phyloP scores from a whole-genome alignment of 2,113 vertebrate genomes.

The Rhinichthys klamathensis region DNA sequence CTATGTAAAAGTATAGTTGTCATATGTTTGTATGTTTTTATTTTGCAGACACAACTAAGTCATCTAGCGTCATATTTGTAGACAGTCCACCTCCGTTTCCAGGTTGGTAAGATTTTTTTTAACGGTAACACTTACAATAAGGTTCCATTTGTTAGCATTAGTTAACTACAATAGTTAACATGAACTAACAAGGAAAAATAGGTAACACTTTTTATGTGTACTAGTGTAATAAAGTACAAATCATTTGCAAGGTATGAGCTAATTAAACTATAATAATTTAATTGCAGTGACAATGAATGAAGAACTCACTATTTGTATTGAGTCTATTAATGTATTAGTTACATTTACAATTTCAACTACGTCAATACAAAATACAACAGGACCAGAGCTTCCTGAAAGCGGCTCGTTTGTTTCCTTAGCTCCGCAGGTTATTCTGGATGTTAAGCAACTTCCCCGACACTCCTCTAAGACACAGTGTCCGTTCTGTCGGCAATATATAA shows the following conservation, averaged over 20 bases:
- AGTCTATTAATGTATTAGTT: no score
- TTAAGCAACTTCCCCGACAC: slow-evolving; percentile 53
- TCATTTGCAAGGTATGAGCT: no score
- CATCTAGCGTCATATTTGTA: not conserved
- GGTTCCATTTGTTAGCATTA: no score
- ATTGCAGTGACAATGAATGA: no score
- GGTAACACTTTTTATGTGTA: no score
- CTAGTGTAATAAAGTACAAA: no score
- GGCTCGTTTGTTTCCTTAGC: slow-evolving; percentile 60
- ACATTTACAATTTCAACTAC: no score
- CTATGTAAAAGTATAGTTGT: not conserved
- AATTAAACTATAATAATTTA: no score
- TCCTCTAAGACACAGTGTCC: slow-evolving; percentile 70
- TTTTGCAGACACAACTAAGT: not conserved
- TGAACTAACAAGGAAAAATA: no score
- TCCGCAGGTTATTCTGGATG: slow-evolving; percentile 66
- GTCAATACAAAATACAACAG: not conserved
- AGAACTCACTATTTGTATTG: no score
- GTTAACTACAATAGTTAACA: no score
- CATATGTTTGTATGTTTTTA: not conserved
- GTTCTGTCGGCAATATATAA: slow-evolving; percentile 66
- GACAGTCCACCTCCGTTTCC: slow-evolving; percentile 12
- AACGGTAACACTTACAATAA: no score
- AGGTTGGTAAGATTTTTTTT: slow-evolving; percentile 29
- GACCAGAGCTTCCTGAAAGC: slow-evolving; percentile 6